Percentiles rank a stretch among this genome's conserved stretches.
Conservation (phyloP, 2,797 vertebrate species). For the Emydoidea blandingii region DNA sequence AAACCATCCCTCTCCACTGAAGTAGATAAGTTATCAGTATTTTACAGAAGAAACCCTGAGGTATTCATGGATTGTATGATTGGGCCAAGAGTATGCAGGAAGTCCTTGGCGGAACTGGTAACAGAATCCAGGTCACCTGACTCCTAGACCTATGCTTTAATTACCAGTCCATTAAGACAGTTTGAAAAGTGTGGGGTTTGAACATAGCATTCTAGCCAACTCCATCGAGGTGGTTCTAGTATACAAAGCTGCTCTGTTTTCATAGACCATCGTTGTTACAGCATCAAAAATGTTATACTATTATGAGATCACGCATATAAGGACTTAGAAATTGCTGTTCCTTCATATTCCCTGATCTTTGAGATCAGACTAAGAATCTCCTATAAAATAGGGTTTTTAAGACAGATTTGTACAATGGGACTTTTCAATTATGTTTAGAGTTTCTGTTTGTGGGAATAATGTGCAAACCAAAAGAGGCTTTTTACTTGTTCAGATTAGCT, state of each 20-base stretch:
- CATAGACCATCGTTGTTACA: neutral
- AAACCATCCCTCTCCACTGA: neutral
- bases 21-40: neutral
- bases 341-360: neutral
- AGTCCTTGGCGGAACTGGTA: neutral
- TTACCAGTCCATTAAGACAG: neutral
- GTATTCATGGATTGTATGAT: neutral
- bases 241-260: neutral
- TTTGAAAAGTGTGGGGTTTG: neutral
- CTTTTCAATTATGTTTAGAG: neutral
- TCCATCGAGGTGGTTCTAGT: neutral
- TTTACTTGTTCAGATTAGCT: slow-evolving; percentile 35
- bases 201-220: neutral
- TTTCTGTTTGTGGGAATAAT: slow-evolving; percentile 1
- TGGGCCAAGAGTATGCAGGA: neutral
- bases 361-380: neutral
- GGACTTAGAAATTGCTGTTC: neutral
- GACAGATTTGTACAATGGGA: neutral
- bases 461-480: slow-evolving; percentile 10
- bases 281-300: neutral
- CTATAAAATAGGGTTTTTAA: neutral
- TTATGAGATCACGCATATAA: neutral
- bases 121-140: neutral
- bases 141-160: neutral
- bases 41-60: neutral